Evolutionary conservation across 2,888 invertebrate species (phyloP).

Genomic region (Melinaea marsaeus): DNA sequence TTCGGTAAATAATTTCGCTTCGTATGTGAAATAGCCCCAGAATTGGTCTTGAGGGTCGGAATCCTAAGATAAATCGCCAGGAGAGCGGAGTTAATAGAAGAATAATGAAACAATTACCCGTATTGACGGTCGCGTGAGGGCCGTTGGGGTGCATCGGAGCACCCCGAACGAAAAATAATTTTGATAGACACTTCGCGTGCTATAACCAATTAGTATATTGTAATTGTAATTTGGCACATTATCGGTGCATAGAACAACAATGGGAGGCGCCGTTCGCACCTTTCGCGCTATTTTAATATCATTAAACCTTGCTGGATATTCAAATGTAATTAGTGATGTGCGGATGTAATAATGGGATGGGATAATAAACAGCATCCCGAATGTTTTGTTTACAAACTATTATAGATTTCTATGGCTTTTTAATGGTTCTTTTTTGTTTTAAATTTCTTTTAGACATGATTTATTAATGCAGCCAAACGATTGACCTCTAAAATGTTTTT

Average conservation of each 20-base stretch:
- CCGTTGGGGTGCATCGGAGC: constrained; percentile 58
- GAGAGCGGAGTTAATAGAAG: constrained; percentile 72
- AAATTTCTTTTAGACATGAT: not conserved
- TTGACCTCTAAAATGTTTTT: constrained; percentile 1
- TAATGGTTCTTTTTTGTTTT: too few species aligned
- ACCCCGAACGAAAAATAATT: constrained; percentile 67
- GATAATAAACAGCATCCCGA: constrained; percentile 9
- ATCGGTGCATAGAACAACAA: constrained; percentile 62
- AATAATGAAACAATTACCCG: constrained; percentile 76
- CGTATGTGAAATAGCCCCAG: constrained; percentile 11
- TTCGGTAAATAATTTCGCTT: not conserved
- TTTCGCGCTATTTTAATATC: constrained; percentile 50
- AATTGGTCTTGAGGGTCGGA: constrained; percentile 17
- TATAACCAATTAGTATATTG: constrained; percentile 59
- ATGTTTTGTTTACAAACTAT: constrained; percentile 13
- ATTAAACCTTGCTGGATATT: constrained; percentile 55
- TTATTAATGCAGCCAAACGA: not conserved
- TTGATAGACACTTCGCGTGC: constrained; percentile 77
- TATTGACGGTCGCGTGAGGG: constrained; percentile 65
- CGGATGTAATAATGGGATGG: constrained; percentile 23
- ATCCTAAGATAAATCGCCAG: constrained; percentile 56
- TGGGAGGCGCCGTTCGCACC: constrained; percentile 65
- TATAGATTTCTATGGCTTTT: constrained; percentile 9
- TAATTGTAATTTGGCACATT: constrained; percentile 74
- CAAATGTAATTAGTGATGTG: constrained; percentile 19